These are phyloP conservation scores for Drosophila mauritiana DNA, from an alignment of 1,140 invertebrate genomes.

Conservation along the genomic window DNA sequence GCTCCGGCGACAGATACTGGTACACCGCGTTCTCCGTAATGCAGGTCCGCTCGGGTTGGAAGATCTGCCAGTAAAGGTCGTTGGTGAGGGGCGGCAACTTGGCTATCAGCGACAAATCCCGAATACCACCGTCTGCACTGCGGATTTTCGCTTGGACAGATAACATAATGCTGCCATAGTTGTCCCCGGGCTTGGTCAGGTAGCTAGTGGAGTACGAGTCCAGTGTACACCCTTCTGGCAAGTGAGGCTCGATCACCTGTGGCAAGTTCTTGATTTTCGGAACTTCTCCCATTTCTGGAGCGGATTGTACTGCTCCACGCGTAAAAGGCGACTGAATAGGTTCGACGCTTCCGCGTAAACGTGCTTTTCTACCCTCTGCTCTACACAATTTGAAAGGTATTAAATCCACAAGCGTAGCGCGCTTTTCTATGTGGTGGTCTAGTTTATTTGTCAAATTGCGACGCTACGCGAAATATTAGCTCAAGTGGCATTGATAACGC, in stretches of 20 bases:
- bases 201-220: constrained; percentile 60
- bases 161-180: constrained; percentile 87
- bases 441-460: constrained; percentile 18
- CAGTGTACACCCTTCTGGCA: constrained; percentile 54
- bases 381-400: constrained; percentile 13
- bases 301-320: constrained; percentile 10
- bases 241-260: constrained; percentile 64
- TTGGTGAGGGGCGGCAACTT: constrained; percentile 87
- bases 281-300: constrained; percentile 59
- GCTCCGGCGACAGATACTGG: constrained; percentile 84
- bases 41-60: constrained; percentile 87
- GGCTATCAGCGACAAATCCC: constrained; percentile 85
- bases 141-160: constrained; percentile 76
- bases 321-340: constrained; percentile 40
- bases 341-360: background rate
- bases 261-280: constrained; percentile 67
- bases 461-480: constrained; percentile 40
- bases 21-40: constrained; percentile 87
- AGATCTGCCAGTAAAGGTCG: constrained; percentile 85
- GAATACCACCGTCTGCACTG: constrained; percentile 54
- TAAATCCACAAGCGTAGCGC: constrained; percentile 22
- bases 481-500: constrained; percentile 59
- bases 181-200: constrained; percentile 86
- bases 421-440: background rate
- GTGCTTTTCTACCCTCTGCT: constrained; percentile 34